phyloP scores from a whole-genome alignment of 2,113 vertebrate species.

The Platichthys stellatus region DNA sequence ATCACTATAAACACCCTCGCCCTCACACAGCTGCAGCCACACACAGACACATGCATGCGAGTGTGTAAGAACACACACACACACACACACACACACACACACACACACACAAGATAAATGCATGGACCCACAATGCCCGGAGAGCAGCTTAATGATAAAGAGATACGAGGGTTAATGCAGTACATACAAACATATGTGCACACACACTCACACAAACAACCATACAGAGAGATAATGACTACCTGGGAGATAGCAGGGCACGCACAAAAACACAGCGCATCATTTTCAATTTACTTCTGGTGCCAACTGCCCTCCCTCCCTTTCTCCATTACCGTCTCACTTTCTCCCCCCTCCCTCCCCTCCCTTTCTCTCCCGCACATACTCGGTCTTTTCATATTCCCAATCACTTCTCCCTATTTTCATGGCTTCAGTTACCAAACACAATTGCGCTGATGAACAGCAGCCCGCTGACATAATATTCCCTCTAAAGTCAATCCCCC shows the following conservation, averaged over 20 bases:
- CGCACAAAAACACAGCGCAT: slow-evolving; percentile 73
- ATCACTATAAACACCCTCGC: slow-evolving; percentile 74
- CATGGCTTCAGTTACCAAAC: slow-evolving; percentile 75
- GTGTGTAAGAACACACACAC: slow-evolving; percentile 22
- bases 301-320: slow-evolving; percentile 67
- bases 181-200: slow-evolving; percentile 29
- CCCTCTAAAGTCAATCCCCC: slow-evolving; percentile 57
- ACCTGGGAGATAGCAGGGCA: slow-evolving; percentile 75
- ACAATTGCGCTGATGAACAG: slow-evolving; percentile 79
- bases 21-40: slow-evolving; percentile 47
- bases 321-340: slow-evolving; percentile 62
- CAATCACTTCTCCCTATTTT: slow-evolving; percentile 68
- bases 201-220: slow-evolving; percentile 44
- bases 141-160: slow-evolving; percentile 62
- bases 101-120: slow-evolving; percentile 45
- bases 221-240: slow-evolving; percentile 71
- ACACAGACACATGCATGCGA: slow-evolving; percentile 41
- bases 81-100: slow-evolving; percentile 17
- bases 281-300: slow-evolving; percentile 82
- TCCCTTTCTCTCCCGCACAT: slow-evolving; percentile 45
- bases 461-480: slow-evolving; percentile 73
- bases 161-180: slow-evolving; percentile 66
- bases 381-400: slow-evolving; percentile 65
- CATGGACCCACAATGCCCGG: slow-evolving; percentile 41
- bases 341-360: slow-evolving; percentile 56